These are phyloP conservation scores for Trissonchulus sp. DNA, from an alignment of 2,888 invertebrate species.

Conservation along the genomic window DNA sequence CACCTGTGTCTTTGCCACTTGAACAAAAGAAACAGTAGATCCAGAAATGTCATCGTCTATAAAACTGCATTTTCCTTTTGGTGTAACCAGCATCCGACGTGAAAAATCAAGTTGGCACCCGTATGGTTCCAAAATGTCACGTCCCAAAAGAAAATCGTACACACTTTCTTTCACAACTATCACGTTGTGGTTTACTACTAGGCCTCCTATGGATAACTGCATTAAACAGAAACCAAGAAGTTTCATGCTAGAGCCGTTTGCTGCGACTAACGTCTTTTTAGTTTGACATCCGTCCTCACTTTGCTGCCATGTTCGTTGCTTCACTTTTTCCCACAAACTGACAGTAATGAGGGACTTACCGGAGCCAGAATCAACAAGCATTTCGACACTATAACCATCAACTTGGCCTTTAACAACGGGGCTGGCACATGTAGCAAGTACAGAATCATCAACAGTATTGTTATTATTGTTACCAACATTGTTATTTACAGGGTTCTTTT, in stretches of 20 bases:
- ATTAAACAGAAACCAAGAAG: background rate
- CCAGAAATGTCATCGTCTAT: background rate
- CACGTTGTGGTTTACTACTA: background rate
- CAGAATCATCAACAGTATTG: background rate
- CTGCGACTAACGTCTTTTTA: background rate
- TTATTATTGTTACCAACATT: background rate
- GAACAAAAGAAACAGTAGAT: background rate
- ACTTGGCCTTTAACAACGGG: background rate
- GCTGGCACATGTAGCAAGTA: background rate
- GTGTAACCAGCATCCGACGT: background rate
- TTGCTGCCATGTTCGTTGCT: background rate
- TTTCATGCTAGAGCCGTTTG: background rate
- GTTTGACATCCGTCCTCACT: background rate
- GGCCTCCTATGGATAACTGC: background rate
- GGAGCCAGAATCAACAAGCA: background rate
- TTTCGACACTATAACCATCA: background rate
- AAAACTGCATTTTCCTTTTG: background rate
- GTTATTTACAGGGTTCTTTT: too few species aligned
- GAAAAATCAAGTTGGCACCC: background rate
- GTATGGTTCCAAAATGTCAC: background rate
- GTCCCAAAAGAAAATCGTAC: background rate
- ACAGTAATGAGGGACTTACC: background rate
- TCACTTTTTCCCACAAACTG: background rate
- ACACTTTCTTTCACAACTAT: background rate
- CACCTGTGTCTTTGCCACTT: background rate